Base-by-base conservation (phyloP, 2,113 vertebrate genomes). In the Chlamydotis undulata region DNA sequence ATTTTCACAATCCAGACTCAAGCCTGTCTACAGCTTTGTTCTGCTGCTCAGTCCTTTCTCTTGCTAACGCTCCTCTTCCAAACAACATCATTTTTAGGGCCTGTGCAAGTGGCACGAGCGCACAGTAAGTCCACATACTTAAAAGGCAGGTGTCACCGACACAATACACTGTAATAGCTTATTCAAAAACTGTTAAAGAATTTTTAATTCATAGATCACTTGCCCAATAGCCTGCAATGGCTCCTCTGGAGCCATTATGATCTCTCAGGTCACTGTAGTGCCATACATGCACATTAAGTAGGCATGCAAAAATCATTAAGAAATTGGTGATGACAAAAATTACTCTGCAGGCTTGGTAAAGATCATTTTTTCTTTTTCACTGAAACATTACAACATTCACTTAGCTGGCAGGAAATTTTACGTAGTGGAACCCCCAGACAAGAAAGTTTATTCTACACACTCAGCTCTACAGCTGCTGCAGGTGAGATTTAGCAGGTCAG, bases 171-270 rank as follows among this genome's bases (percentile, higher is more conserved):
- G 0, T 95, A 97, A 94, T 65, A 64, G 94, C 87, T 61, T 95
- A 93, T 94, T 95, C 90, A 93, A 93, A 83, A 97, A 96, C 89
- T 93, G 81, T 83, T 95, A 95, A 95, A 95, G 94, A 97, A 97
- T 67, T 97, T 97, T 95, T 97, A 97, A 96, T 97, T 96, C 96
- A 97, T 96, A 95, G 94, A 96, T 97, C 94, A 94, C 96, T 90
- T 93, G 91, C 93, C 96, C 93, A 93, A 92, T 95, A 95, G 92
- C 81, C 90, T 93, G 61, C 91, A 97, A 97, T 97, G 95, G 96
- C 82, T 97, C 97, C 97, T 96, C 86, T 97, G 97, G 97, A 97
- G 67, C 97, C 94, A 91, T 97, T 97, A 97, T 25, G 75, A 90
- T 85, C 92, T 88, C 41, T 94, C 94, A 92, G 91, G 96, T 96